Evolutionary conservation across 2,113 vertebrate species (phyloP).

Genomic region (Bubalus kerabau): DNA sequence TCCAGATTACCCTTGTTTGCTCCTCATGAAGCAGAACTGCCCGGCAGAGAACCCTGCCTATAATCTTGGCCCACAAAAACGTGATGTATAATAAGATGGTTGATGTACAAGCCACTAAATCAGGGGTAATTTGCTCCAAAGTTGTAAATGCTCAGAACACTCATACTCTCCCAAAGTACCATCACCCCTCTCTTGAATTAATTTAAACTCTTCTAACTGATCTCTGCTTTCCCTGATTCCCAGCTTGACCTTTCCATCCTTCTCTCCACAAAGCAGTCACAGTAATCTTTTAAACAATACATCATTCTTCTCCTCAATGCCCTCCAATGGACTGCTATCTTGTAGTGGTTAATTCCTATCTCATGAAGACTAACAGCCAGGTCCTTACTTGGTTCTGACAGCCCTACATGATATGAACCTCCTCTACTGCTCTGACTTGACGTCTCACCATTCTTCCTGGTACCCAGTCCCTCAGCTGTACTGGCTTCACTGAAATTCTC

Average conservation of each 20-base stretch:
- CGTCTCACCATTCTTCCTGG: neutral
- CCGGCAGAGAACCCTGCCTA: fast-evolving
- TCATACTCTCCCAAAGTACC: neutral
- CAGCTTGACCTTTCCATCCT: neutral
- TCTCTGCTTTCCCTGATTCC: neutral
- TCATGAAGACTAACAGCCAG: neutral
- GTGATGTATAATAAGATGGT: neutral
- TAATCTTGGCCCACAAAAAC: neutral
- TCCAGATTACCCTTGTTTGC: neutral
- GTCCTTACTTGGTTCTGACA: neutral
- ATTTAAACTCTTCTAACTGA: neutral
- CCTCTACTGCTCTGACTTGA: neutral
- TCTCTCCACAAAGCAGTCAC: neutral
- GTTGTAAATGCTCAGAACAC: neutral
- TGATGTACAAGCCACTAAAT: neutral
- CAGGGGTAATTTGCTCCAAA: neutral
- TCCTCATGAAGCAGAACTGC: neutral
- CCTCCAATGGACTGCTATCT: neutral
- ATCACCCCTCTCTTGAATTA: neutral
- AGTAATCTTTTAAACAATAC: neutral
- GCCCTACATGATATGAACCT: neutral
- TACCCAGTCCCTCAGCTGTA: fast-evolving
- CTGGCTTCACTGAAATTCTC: neutral
- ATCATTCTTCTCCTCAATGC: neutral
- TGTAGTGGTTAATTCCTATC: neutral